A percentile compares a stretch with the other conserved stretches of the same genome.
phyloP scores from a whole-genome alignment of 2,113 vertebrate species.

The Lophius piscatorius region DNA sequence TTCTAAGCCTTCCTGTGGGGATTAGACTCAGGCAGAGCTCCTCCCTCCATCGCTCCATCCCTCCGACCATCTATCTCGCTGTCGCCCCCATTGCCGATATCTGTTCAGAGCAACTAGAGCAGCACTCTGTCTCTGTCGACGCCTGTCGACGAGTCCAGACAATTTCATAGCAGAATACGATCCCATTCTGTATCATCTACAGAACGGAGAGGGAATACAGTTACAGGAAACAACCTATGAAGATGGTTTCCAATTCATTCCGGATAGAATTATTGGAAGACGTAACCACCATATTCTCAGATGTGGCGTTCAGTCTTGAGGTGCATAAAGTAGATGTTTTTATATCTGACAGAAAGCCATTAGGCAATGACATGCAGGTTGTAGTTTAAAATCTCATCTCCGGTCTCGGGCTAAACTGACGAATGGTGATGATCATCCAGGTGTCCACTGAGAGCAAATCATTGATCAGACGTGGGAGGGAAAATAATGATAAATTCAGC shows the following conservation, averaged over 20 bases:
- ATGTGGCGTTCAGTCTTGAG: not conserved
- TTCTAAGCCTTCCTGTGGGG: conserved; percentile 61
- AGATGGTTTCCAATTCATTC: conserved; percentile 5
- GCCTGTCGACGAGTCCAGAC: conserved; percentile 2
- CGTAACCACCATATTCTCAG: not conserved
- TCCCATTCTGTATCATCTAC: not conserved
- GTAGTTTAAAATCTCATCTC: conserved; percentile 13
- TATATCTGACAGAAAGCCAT: conserved; percentile 2
- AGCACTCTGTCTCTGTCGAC: conserved; percentile 4
- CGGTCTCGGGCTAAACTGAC: conserved; percentile 26
- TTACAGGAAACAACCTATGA: not conserved
- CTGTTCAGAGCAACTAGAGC: conserved; percentile 15
- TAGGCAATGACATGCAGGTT: conserved; percentile 6
- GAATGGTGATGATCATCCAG: conserved; percentile 22
- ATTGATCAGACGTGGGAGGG: not conserved
- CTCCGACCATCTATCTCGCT: not conserved
- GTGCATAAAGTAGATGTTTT: not conserved
- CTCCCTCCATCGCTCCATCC: conserved; percentile 3
- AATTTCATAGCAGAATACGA: conserved; percentile 9
- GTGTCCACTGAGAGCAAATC: conserved; percentile 13
- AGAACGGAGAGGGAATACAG: not conserved
- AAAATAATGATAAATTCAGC: conserved; percentile 18
- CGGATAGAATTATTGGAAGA: not conserved
- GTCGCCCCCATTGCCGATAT: conserved; percentile 13
- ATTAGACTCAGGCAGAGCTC: conserved; percentile 59